phyloP scores from a whole-genome alignment of 2,888 invertebrate species.

The Globia sparganii region DNA sequence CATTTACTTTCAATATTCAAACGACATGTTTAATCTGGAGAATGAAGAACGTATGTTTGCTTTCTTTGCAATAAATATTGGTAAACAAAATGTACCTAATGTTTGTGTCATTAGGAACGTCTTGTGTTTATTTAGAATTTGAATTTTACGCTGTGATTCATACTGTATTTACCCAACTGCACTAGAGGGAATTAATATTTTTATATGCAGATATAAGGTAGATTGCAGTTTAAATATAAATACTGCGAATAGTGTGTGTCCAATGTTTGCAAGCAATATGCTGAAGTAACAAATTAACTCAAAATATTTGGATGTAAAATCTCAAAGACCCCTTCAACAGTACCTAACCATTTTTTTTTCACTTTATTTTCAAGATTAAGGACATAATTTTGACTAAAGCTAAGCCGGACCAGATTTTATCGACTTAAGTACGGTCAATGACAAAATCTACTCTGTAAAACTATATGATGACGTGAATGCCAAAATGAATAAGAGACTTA shows the following conservation, averaged over 20 bases:
- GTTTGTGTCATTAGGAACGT: constrained; percentile 53
- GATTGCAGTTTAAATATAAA: background rate
- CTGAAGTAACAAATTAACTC: too few species aligned
- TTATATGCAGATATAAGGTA: background rate
- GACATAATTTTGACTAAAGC: constrained; percentile 22
- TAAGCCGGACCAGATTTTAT: constrained; percentile 43
- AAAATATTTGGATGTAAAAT: background rate
- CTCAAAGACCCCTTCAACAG: background rate
- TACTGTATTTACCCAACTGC: constrained; percentile 7
- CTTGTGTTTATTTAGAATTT: constrained; percentile 49
- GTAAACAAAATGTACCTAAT: constrained; percentile 61
- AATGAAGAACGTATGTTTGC: constrained; percentile 69
- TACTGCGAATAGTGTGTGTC: background rate
- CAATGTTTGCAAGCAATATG: background rate
- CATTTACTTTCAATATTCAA: constrained; percentile 77
- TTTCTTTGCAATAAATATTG: constrained; percentile 64
- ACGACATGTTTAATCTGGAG: constrained; percentile 75
- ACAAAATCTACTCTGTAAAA: constrained; percentile 61
- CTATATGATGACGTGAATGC: constrained; percentile 22
- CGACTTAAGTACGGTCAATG: constrained; percentile 51
- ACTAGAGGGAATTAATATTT: background rate
- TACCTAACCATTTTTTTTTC: constrained; percentile 4
- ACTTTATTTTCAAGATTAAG: background rate
- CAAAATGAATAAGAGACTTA: background rate
- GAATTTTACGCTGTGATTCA: constrained; percentile 11